phyloP scores from a whole-genome alignment of 2,113 vertebrate genomes.

The Solea solea region DNA sequence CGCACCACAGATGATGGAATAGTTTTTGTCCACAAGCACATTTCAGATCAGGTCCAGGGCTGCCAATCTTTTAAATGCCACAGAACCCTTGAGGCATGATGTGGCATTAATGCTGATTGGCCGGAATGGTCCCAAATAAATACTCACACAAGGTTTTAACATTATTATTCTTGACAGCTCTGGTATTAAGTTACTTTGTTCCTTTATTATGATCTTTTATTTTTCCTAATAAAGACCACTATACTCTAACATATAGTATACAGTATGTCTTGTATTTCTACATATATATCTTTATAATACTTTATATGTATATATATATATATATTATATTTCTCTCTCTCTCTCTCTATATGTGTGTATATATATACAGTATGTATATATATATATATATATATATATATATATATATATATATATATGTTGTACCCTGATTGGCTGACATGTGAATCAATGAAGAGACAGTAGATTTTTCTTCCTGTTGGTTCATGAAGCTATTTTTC shows the following conservation, averaged over 20 bases:
- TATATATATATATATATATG: too few relatives aligned
- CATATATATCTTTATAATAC: too few relatives aligned
- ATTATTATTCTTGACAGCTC: slow-evolving; percentile 19
- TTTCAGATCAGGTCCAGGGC: slow-evolving; percentile 21
- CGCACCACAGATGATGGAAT: slow-evolving; percentile 48
- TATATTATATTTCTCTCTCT: too few relatives aligned
- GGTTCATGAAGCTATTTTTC: too few relatives aligned
- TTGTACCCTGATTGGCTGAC: too few relatives aligned
- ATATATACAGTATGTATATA: too few relatives aligned
- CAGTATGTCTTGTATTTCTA: too few relatives aligned
- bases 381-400: too few relatives aligned
- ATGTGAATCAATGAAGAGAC: too few relatives aligned
- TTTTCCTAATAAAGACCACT: neutral
- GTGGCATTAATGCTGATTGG: slow-evolving; percentile 39
- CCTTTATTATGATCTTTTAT: neutral
- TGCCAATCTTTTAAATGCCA: slow-evolving; percentile 49
- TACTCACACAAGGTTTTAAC: neutral
- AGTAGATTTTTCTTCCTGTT: too few relatives aligned
- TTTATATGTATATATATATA: too few relatives aligned
- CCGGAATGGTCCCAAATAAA: slow-evolving; percentile 22
- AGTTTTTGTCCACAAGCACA: slow-evolving; percentile 28
- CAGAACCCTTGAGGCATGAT: slow-evolving; percentile 35
- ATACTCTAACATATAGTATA: neutral
- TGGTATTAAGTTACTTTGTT: slow-evolving; percentile 16
- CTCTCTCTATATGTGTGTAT: too few relatives aligned